Evolutionary conservation across 2,113 vertebrate genomes (phyloP).

Genomic region (Holacanthus passer): DNA sequence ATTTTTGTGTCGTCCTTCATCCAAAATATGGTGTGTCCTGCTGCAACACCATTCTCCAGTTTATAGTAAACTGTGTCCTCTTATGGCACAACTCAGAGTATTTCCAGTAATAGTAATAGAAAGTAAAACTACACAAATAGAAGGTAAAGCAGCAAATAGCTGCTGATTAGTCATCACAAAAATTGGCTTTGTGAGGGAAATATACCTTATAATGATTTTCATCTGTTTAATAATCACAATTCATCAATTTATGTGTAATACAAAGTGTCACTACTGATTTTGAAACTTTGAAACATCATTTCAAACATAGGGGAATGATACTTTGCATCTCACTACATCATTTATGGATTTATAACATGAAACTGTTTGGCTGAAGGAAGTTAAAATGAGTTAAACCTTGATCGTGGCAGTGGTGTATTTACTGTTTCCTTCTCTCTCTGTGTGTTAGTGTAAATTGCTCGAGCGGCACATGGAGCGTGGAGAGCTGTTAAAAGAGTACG

Average conservation of each 20-base stretch:
- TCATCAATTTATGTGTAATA: background rate
- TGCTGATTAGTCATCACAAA: too few relatives aligned
- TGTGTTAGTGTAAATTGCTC: conserved; percentile 88
- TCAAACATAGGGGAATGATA: background rate
- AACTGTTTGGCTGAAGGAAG: background rate
- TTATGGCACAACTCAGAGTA: background rate
- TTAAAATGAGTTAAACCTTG: background rate
- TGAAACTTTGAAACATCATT: too few relatives aligned
- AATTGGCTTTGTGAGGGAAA: too few relatives aligned
- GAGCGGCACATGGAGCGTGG: conserved; percentile 93
- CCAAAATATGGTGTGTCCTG: background rate
- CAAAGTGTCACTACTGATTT: background rate
- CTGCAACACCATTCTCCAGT: background rate
- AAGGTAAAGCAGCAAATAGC: background rate
- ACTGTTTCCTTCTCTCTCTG: background rate
- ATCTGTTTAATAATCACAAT: background rate
- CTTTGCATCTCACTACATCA: background rate
- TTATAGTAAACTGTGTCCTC: background rate
- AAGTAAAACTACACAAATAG: background rate
- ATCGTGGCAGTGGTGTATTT: background rate
- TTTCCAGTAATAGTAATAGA: background rate
- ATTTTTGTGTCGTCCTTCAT: background rate
- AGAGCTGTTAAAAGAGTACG: conserved; percentile 94
- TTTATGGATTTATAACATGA: background rate
- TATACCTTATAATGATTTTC: too few relatives aligned